Evolutionary conservation across 2,888 invertebrate species (phyloP), one percentile per base, ranked within the genome.

Genomic region (Nesidiocoris tenuis): DNA sequence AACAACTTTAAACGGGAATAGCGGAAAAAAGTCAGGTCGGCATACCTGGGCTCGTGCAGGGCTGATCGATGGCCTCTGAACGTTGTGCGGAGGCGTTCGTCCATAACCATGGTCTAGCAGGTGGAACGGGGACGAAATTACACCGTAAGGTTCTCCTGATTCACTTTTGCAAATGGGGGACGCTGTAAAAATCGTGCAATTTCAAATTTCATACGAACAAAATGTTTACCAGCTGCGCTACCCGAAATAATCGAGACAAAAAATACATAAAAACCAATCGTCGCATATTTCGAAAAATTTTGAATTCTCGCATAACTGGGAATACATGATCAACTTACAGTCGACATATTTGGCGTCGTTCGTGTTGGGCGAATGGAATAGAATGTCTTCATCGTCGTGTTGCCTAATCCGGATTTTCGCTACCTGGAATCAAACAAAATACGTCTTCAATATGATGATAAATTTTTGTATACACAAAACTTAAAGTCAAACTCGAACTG

Each of bases 71-170:
- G 71, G 75, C 67, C 76, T 76, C 24, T 76, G 74, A n/a, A 68
- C 65, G 21, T 89, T 90, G 81, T 88, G 88, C 82, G 90, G 88
- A 78, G 92, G 91, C 79, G 92, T 92, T 82, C 91, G 91, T 80
- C 93, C 93, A 85, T 94, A 94, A 81, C 92, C 93, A 83, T 94
- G 94, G 84, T 94, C 94, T 81, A 92, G 87, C 81, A 94, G 87
- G 85, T 94, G 93, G 80, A 90, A 91, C 85, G 90, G 90, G 21
- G 87, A 87, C 18, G 87, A 78, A 61, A 72, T 61, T 17, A 72
- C 72, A 39, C 72, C 39, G 22, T 21, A 71, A 59, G 63, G 76
- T 18, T 71, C 76, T 25, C 78, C 78, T 56, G 75, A 25, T 57
- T 79, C 78, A 25, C 64, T 68, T 75, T 78, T 77, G 63, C 76